Evolutionary conservation across 2,888 invertebrate genomes (phyloP).

Genomic region (Portevinia maculata): DNA sequence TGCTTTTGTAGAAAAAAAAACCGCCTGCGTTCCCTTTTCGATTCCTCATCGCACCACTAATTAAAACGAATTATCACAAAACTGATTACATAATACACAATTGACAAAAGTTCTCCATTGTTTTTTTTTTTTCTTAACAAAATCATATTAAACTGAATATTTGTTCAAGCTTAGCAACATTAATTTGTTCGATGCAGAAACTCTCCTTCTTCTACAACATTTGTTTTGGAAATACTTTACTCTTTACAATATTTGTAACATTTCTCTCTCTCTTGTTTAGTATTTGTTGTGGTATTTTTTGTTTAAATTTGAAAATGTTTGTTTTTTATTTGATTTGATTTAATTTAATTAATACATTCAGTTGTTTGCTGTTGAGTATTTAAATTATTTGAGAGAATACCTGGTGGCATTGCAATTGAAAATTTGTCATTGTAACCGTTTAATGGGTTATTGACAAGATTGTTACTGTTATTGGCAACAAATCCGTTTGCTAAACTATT

Average conservation of each 20-base stretch:
- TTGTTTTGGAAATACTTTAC: background rate
- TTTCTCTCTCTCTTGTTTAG: constrained; percentile 52
- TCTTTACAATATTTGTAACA: constrained; percentile 4
- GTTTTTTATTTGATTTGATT: constrained; percentile 15
- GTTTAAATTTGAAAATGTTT: constrained; percentile 20
- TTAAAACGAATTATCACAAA: background rate
- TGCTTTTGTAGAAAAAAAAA: background rate
- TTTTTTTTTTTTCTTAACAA: background rate
- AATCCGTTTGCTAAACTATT: constrained; percentile 79
- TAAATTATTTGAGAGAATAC: constrained; percentile 78
- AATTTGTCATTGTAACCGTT: constrained; percentile 76
- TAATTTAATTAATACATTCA: constrained; percentile 79
- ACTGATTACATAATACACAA: background rate
- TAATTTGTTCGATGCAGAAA: constrained; percentile 14
- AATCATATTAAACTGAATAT: background rate
- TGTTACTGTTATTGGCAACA: constrained; percentile 77
- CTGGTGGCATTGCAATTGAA: constrained; percentile 78
- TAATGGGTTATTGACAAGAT: constrained; percentile 64
- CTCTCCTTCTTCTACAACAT: constrained; percentile 44
- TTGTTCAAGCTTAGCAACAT: background rate
- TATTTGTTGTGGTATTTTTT: background rate
- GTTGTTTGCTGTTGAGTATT: constrained; percentile 78
- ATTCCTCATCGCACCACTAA: background rate
- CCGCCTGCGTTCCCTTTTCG: background rate
- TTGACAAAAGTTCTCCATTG: background rate